phyloP scores from a whole-genome alignment of 2,113 vertebrate genomes.

The Dromiciops gliroides region DNA sequence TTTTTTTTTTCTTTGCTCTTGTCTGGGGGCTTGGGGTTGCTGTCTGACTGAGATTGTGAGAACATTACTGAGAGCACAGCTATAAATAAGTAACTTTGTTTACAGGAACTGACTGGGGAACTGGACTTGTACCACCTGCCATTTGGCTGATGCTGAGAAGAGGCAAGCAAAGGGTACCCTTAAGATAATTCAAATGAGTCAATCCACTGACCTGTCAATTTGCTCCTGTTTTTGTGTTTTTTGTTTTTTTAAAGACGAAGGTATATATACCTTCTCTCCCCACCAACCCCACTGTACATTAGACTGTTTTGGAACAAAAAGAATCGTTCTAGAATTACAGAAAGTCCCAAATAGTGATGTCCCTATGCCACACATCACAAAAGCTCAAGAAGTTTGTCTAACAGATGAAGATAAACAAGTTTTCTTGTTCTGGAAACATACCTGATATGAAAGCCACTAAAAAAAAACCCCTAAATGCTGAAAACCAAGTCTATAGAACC shows the following conservation, averaged over 20 bases:
- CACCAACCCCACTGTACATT: background rate
- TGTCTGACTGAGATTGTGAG: constrained; percentile 73
- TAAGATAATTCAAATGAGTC: constrained; percentile 56
- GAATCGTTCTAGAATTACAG: background rate
- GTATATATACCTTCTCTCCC: background rate
- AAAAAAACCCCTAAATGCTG: background rate
- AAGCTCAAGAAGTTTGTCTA: background rate
- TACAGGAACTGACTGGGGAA: constrained; percentile 78
- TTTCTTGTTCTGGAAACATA: background rate
- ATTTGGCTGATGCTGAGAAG: constrained; percentile 58
- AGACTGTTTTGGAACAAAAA: background rate
- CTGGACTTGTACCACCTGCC: constrained; percentile 75
- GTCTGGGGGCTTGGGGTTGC: constrained; percentile 52
- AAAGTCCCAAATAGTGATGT: background rate
- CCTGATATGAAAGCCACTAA: background rate
- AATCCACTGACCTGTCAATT: background rate
- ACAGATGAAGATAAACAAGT: background rate
- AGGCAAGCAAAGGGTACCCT: constrained; percentile 63
- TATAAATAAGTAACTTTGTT: constrained; percentile 80
- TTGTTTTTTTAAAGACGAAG: background rate
- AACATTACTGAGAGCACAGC: constrained; percentile 77
- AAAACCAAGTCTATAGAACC: background rate
- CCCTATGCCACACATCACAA: background rate
- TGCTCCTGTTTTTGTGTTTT: background rate
- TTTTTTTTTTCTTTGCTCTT: constrained; percentile 35